Evolutionary conservation across 2,888 invertebrate species (phyloP).

Genomic region (Andrena bicolor): DNA sequence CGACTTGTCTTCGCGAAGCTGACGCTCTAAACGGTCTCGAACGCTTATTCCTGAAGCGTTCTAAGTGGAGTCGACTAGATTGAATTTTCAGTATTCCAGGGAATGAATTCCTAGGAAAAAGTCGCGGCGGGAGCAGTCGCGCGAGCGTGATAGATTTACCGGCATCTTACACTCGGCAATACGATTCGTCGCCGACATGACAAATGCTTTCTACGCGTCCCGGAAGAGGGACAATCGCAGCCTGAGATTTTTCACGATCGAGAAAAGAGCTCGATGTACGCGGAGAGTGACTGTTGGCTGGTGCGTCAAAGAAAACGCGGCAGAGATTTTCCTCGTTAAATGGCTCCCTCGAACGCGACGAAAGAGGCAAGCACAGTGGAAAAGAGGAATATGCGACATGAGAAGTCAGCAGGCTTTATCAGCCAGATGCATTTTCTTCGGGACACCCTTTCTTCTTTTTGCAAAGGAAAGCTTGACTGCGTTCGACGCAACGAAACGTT

Average conservation of each 20-base stretch:
- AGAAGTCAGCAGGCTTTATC: slow-evolving; percentile 62
- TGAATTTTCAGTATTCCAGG: not conserved
- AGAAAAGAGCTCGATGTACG: slow-evolving; percentile 1
- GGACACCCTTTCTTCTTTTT: slow-evolving; percentile 44
- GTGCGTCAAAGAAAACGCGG: slow-evolving; percentile 61
- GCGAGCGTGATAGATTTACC: not conserved
- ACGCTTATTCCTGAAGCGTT: not conserved
- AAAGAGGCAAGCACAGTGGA: slow-evolving; percentile 48
- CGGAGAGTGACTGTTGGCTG: slow-evolving; percentile 25
- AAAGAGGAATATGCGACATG: slow-evolving; percentile 54
- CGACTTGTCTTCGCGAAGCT: slow-evolving; percentile 1
- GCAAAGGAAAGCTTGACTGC: slow-evolving; percentile 35
- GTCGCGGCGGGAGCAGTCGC: not conserved
- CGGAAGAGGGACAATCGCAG: slow-evolving; percentile 6
- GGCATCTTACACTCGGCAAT: slow-evolving; percentile 1
- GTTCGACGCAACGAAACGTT: slow-evolving; percentile 31
- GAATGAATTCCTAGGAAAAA: not conserved
- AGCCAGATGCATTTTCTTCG: slow-evolving; percentile 62
- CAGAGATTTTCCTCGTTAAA: slow-evolving; percentile 65
- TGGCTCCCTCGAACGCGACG: slow-evolving; percentile 59
- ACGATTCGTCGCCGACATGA: not conserved
- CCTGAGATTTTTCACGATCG: slow-evolving; percentile 27
- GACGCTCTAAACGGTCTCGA: slow-evolving; percentile 23
- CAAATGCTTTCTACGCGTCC: slow-evolving; percentile 1
- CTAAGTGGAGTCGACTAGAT: not conserved